Evolutionary conservation across 2,113 vertebrate species (phyloP).

Genomic region (Pseudorasbora parva): DNA sequence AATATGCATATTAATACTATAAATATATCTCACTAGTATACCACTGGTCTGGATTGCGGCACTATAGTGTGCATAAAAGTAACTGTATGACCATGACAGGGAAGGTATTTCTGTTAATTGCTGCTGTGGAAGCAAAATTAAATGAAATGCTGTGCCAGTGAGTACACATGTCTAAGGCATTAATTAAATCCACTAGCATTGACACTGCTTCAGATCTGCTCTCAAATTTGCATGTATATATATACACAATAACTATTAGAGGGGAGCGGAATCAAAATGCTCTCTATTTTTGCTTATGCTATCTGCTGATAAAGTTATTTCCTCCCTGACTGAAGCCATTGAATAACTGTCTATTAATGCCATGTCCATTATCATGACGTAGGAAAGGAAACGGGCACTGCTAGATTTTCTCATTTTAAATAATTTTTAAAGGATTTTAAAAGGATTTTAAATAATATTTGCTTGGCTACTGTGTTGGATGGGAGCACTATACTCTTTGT

Average conservation of each 20-base stretch:
- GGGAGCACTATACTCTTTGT: not conserved
- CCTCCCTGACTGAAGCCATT: not conserved
- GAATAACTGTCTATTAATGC: not conserved
- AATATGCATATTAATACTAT: too few relatives aligned
- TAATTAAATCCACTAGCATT: not conserved
- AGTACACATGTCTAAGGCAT: not conserved
- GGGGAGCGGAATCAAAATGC: not conserved
- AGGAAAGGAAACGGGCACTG: not conserved
- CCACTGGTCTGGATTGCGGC: not conserved
- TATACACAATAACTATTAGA: not conserved
- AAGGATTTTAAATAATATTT: not conserved
- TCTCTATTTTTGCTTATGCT: not conserved
- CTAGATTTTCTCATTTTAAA: too few relatives aligned
- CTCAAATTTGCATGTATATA: not conserved
- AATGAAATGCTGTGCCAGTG: constrained; percentile 44
- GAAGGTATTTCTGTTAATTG: not conserved
- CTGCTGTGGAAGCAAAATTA: constrained; percentile 44
- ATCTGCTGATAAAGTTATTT: constrained; percentile 1
- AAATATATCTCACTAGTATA: too few relatives aligned
- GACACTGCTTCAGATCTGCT: not conserved
- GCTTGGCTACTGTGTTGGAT: not conserved
- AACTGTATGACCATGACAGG: not conserved
- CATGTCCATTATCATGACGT: not conserved
- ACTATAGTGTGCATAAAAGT: not conserved
- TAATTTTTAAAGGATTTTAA: too few relatives aligned